A percentile compares a stretch with the other conserved stretches of the same genome.
These are phyloP conservation scores for Paratrypauchen microcephalus DNA, from an alignment of 2,797 vertebrate species.

Conservation along the genomic window DNA sequence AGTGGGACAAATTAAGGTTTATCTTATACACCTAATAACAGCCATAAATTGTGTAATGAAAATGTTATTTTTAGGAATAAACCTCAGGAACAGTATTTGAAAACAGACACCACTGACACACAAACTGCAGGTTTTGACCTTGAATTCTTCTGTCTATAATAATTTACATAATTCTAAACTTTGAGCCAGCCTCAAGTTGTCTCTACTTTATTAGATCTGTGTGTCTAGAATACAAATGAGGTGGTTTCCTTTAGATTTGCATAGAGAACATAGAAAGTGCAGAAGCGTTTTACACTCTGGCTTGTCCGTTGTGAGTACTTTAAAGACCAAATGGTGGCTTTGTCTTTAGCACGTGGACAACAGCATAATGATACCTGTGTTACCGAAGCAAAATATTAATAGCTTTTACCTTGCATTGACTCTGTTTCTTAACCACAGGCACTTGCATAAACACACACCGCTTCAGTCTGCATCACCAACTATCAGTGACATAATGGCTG, in stretches of 20 bases:
- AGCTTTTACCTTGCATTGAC: slow-evolving; percentile 9
- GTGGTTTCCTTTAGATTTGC: slow-evolving; percentile 43
- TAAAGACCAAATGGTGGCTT: slow-evolving; percentile 24
- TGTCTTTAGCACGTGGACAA: slow-evolving; percentile 13
- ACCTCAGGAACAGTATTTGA: slow-evolving; percentile 14
- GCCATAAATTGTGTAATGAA: slow-evolving; percentile 6
- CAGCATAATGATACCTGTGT: background rate
- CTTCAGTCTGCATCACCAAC: slow-evolving; percentile 61
- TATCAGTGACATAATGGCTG: slow-evolving; percentile 69
- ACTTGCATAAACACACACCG: slow-evolving; percentile 11
- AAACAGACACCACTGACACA: slow-evolving; percentile 49
- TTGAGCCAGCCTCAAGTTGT: slow-evolving; percentile 20
- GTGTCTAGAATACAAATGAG: slow-evolving; percentile 45
- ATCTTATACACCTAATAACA: slow-evolving; percentile 9
- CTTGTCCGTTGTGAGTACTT: slow-evolving; percentile 30
- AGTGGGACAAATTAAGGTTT: background rate
- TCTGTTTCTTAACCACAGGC: slow-evolving; percentile 1
- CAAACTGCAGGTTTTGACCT: slow-evolving; percentile 44
- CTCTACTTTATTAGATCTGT: slow-evolving; percentile 28
- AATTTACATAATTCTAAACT: slow-evolving; percentile 54
- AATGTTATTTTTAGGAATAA: slow-evolving; percentile 16
- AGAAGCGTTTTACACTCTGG: slow-evolving; percentile 17
- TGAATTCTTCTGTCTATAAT: slow-evolving; percentile 43
- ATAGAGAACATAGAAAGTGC: slow-evolving; percentile 42
- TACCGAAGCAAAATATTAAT: slow-evolving; percentile 19